Evolutionary conservation across 2,113 vertebrate species (phyloP).

Genomic region (Heterocephalus glaber): DNA sequence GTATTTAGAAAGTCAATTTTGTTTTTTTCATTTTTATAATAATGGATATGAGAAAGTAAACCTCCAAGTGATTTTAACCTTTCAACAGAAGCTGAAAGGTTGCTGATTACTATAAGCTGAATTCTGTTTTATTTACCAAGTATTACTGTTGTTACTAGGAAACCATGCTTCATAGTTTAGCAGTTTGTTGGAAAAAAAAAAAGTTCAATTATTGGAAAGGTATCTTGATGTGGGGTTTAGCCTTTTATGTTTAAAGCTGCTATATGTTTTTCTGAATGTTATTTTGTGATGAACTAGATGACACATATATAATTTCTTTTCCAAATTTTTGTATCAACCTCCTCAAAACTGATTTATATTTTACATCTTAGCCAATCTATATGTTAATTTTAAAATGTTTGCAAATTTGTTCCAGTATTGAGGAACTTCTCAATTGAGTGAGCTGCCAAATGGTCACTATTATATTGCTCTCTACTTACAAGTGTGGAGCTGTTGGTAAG

Average conservation of each 20-base stretch:
- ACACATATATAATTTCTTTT: slow-evolving; percentile 60
- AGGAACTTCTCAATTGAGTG: not conserved
- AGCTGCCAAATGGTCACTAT: not conserved
- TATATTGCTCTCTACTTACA: not conserved
- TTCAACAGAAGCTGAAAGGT: slow-evolving; percentile 28
- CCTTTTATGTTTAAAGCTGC: slow-evolving; percentile 54
- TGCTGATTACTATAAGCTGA: slow-evolving; percentile 53
- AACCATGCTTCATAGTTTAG: slow-evolving; percentile 43
- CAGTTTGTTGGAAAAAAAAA: slow-evolving; percentile 58
- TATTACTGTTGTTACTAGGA: slow-evolving; percentile 63
- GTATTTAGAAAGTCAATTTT: slow-evolving; percentile 25
- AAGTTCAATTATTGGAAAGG: slow-evolving; percentile 47
- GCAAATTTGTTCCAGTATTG: not conserved
- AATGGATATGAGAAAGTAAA: slow-evolving; percentile 57
- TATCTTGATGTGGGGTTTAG: slow-evolving; percentile 46
- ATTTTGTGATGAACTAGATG: slow-evolving; percentile 52
- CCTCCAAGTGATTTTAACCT: slow-evolving; percentile 20
- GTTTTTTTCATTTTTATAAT: slow-evolving; percentile 44
- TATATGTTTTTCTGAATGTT: not conserved
- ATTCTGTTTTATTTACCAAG: slow-evolving; percentile 58
- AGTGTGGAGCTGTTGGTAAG: not conserved
- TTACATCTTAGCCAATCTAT: slow-evolving; percentile 25
- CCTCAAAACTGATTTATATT: slow-evolving; percentile 56
- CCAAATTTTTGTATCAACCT: slow-evolving; percentile 22
- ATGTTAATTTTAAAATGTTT: slow-evolving; percentile 40